Percentiles rank a stretch among this genome's conserved stretches.
Conservation (phyloP, 2,888 invertebrate genomes). For the Pachycephus smyrnensis region DNA sequence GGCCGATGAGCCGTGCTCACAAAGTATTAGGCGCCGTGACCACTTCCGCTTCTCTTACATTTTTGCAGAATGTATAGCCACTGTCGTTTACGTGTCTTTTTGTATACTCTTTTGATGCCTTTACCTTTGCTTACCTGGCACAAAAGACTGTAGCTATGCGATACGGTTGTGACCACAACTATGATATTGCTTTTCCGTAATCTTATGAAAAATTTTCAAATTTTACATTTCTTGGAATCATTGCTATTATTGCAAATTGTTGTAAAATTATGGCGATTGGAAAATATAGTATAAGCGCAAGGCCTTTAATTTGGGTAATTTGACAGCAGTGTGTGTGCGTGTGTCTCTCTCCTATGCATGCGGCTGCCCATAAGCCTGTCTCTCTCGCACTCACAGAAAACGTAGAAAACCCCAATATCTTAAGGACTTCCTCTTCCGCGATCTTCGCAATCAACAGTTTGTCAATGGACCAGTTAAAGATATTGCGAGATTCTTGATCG, state of each 20-base stretch:
- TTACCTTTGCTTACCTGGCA: neutral
- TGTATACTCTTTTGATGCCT: neutral
- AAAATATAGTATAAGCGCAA: too few relatives aligned
- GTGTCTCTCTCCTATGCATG: neutral
- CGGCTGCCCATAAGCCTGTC: neutral
- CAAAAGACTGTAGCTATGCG: neutral
- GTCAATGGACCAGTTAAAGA: neutral
- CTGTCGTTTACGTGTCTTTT: neutral
- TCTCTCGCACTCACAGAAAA: neutral
- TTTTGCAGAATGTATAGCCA: neutral
- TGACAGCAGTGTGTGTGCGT: too few relatives aligned
- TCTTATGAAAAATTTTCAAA: neutral
- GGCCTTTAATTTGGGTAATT: too few relatives aligned
- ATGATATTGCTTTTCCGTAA: neutral
- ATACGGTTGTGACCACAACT: neutral
- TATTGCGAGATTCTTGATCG: neutral
- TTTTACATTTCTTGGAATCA: neutral
- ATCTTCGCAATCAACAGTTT: neutral
- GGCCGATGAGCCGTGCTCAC: neutral
- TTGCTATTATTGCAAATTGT: neutral
- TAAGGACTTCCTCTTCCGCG: too few relatives aligned
- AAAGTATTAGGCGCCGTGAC: neutral
- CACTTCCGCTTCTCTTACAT: neutral
- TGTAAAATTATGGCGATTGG: too few relatives aligned
- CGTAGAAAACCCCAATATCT: neutral